Base-by-base conservation (phyloP, 1,140 invertebrate species). In the Zaprionus camerounensis region DNA sequence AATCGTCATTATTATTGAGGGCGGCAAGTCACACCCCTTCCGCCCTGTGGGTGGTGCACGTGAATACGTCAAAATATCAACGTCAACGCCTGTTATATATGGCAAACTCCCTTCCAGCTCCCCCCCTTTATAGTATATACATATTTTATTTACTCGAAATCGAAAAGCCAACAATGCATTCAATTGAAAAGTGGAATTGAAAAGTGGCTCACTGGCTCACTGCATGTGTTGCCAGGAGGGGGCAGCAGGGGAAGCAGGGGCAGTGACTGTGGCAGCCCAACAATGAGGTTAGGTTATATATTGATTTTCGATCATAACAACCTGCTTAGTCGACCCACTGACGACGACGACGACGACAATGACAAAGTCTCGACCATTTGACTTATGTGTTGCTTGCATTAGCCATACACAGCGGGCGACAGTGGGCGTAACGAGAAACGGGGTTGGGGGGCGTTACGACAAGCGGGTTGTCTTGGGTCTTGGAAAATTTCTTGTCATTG, bases 301-400 rank as follows among this genome's bases (percentile, higher is more conserved):
- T 87, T 81, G 83, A 87, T 87, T 87, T 87, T 87, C 84, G 84
- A 87, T 87, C 83, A 87, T 84, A 88, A 88, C 77, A 88, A 84
- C 84, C 81, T 79, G 81, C 81, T 71, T 83, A 76, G 79, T 49
- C 75, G 62, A 56, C 64, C 56, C 70, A 76, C 28, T 56, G 61
- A 70, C 67, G 67, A 59, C 28, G 6, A 28, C 28, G 28, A 57
- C 59, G 41, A 51, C 28, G 66, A 46, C 55, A 28, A 44, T n/a
- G 51, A 49, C 64, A 68, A 61, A 34, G 71, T 63, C 72, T 70
- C 67, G 51, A 49, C 72, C 58, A 71, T 70, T 70, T 75, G 51
- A 57, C 58, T 75, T 62, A 73, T 73, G 65, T 68, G 65, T 56
- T 56, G 17, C 31, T 55, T 67, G 61, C 61, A 64, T 64, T 67